Conservation (phyloP, 2,797 vertebrate species). For the Hippopotamyrus pictus region DNA sequence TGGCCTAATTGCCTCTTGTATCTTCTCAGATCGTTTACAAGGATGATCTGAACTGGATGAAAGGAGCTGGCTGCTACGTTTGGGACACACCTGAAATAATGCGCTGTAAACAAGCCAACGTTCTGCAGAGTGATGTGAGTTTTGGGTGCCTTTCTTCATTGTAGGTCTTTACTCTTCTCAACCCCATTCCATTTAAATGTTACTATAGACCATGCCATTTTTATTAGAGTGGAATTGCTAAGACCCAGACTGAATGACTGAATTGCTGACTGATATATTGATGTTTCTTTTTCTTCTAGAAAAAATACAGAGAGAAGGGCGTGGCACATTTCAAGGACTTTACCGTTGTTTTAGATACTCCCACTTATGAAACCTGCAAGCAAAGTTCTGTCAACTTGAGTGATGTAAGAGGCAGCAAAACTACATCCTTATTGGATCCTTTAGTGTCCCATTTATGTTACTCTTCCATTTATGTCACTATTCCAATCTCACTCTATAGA, state of each 20-base stretch:
- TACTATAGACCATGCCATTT: neutral
- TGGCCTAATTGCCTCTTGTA: neutral
- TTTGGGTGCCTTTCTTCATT: neutral
- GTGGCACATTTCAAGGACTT: constrained; percentile 76
- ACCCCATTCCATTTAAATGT: neutral
- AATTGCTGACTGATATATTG: neutral
- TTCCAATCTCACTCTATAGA: neutral
- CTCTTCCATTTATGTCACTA: neutral
- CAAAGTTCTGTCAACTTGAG: constrained; percentile 79
- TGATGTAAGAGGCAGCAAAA: constrained; percentile 66
- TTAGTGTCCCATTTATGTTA: neutral
- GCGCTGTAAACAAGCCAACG: constrained; percentile 81
- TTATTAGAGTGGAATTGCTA: neutral
- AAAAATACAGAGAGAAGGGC: constrained; percentile 83
- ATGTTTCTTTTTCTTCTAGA: constrained; percentile 52
- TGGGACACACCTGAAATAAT: constrained; percentile 98
- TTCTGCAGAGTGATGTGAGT: constrained; percentile 81
- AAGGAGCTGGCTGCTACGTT: constrained; percentile 88
- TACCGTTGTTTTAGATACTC: constrained; percentile 80
- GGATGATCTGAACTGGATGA: constrained; percentile 94
- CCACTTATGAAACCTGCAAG: constrained; percentile 83
- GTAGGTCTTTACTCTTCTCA: neutral
- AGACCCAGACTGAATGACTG: neutral
- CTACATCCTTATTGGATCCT: neutral
- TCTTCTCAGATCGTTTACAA: constrained; percentile 83